Evolutionary conservation across 2,888 invertebrate genomes (phyloP), one percentile per base, ranked within the genome.

Genomic region (Lepas anatifera): DNA sequence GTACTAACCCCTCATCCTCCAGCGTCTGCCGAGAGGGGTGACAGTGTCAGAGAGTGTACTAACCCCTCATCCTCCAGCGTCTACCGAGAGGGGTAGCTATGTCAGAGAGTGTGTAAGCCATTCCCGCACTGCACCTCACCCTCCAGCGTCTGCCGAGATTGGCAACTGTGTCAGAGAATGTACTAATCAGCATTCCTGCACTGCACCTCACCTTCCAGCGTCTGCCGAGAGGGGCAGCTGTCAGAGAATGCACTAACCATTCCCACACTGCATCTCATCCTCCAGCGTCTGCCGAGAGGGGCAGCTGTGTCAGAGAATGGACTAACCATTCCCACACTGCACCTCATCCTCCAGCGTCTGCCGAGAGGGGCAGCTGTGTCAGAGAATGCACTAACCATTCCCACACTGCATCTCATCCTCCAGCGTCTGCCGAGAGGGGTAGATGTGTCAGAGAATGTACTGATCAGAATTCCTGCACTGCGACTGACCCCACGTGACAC

Each of bases 111-210:
- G n/a, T n/a, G n/a, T n/a, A n/a, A n/a, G n/a, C n/a, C n/a, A 79
- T 86, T 87, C 2, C 84, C 88, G 70, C 84, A 81, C 70, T 82
- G 82, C 0, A 86, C 84, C 73, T 78, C 78, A 13, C 83, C 85
- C 72, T 85, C 69, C 63, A 73, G 35, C 43, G 32, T 69, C 73
- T 73, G 69, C 13, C 69, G 68, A 52, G 52, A 67, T 68, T 35
- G 13, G 41, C n/a, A n/a, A n/a, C n/a, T n/a, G n/a, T n/a, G n/a
- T n/a, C n/a, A n/a, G n/a, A n/a, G n/a, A n/a, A n/a, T n/a, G n/a
- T n/a, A n/a, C n/a, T n/a, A n/a, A n/a, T n/a, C n/a, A 6, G 89
- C 79, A 79, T 86, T 87, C 2, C 84, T 88, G 70, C 84, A 81
- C 70, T 82, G 82, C 0, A 86, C 84, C 73, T 78, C 78, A 13